These are phyloP conservation scores for Esperia sulphurella DNA, from an alignment of 2,888 invertebrate species.

Conservation along the genomic window DNA sequence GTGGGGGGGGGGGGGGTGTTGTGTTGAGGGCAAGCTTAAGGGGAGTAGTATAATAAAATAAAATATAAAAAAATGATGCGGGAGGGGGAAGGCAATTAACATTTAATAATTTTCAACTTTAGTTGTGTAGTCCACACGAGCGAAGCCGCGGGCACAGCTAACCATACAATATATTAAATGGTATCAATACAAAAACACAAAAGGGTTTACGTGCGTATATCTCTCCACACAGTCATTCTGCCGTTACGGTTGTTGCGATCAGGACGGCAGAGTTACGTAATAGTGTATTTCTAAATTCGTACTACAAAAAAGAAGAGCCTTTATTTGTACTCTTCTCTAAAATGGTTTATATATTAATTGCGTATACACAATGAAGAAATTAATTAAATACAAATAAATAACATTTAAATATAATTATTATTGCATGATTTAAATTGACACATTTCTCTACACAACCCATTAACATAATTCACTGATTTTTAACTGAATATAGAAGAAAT, in stretches of 20 bases:
- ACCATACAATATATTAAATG: no score
- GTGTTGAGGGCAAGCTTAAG: no score
- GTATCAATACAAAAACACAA: not conserved
- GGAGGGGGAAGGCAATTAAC: no score
- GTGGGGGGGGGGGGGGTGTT: no score
- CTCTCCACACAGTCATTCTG: not conserved
- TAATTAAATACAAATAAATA: not conserved
- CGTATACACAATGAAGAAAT: not conserved
- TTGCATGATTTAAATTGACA: constrained; percentile 1
- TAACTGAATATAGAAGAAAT: not conserved
- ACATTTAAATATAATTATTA: not conserved
- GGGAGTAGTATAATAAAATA: no score
- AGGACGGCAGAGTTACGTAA: not conserved
- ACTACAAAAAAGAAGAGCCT: not conserved
- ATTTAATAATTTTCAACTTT: no score
- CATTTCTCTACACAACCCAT: not conserved
- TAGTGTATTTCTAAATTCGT: not conserved
- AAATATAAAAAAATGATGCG: no score
- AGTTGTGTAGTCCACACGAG: no score
- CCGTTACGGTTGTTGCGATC: not conserved
- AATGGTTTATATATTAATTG: not conserved
- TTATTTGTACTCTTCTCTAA: constrained; percentile 1
- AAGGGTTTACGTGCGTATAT: not conserved
- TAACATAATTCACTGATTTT: not conserved
- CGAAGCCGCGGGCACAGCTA: no score